phyloP scores from a whole-genome alignment of 1,140 invertebrate species.

The Aphaenogaster ashmeadi region DNA sequence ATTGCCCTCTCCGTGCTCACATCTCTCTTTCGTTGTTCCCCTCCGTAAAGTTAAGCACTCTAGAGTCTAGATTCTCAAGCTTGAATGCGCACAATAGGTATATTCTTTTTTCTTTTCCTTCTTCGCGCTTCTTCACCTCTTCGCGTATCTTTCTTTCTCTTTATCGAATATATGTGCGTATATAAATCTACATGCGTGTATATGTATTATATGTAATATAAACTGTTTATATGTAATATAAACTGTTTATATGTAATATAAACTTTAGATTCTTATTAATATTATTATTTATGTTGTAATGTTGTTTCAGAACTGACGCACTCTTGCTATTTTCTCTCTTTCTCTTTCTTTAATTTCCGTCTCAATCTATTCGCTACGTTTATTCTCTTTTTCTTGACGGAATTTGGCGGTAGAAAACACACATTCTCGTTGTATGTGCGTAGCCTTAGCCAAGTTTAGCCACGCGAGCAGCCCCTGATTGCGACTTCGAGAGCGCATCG shows the following conservation, averaged over 20 bases:
- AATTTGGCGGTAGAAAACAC: conserved; percentile 34
- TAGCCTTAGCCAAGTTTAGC: conserved; percentile 65
- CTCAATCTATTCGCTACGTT: not conserved
- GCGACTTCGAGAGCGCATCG: not conserved
- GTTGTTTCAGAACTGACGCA: not conserved
- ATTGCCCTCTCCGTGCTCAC: not conserved
- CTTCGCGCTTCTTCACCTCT: not conserved
- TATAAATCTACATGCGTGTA: no score
- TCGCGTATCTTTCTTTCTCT: not conserved
- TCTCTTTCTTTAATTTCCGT: not conserved
- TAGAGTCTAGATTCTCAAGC: conserved; percentile 24
- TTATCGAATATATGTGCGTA: not conserved
- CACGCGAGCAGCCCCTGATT: conserved; percentile 25
- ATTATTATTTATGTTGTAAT: not conserved
- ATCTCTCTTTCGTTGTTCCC: conserved; percentile 31
- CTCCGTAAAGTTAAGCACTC: conserved; percentile 2
- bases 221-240: no score
- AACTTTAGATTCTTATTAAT: not conserved
- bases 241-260: no score
- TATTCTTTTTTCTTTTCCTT: not conserved
- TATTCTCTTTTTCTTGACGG: conserved; percentile 1
- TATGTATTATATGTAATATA: no score
- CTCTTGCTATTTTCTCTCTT: not conserved
- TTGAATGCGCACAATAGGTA: not conserved
- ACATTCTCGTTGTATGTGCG: conserved; percentile 21